Percentiles rank a stretch among this genome's conserved stretches.
phyloP scores from a whole-genome alignment of 2,797 vertebrate species.

The Siniperca obscura region DNA sequence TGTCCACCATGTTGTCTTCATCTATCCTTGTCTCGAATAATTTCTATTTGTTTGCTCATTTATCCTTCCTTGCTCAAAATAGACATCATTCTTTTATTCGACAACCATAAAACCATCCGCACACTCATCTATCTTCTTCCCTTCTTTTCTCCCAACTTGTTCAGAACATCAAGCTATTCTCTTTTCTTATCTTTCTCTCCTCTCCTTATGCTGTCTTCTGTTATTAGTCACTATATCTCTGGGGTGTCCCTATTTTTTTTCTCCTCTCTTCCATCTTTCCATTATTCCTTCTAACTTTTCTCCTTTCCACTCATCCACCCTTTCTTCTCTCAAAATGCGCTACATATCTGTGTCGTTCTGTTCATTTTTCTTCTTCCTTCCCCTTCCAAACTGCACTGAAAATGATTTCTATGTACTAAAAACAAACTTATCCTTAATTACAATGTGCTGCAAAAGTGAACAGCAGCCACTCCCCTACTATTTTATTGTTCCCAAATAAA shows the following conservation, averaged over 20 bases:
- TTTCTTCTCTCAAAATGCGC: background rate
- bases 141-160: conserved; percentile 1
- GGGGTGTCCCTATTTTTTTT: conserved; percentile 4
- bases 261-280: background rate
- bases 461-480: background rate
- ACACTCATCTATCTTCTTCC: conserved; percentile 23
- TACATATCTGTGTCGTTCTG: background rate
- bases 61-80: conserved; percentile 39
- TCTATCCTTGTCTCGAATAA: conserved; percentile 51
- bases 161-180: conserved; percentile 13
- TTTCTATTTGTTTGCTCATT: conserved; percentile 50
- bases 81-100: conserved; percentile 44
- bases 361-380: conserved; percentile 4
- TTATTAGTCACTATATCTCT: conserved; percentile 26
- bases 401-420: background rate
- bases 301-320: background rate
- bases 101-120: conserved; percentile 22
- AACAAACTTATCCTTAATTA: conserved; percentile 22
- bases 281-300: background rate
- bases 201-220: background rate
- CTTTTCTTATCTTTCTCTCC: background rate
- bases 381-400: background rate
- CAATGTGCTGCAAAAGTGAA: conserved; percentile 13
- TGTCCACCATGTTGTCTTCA: conserved; percentile 30
- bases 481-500: background rate